Evolutionary conservation across 35 echinoderm and acorn worm species (phyloP), one percentile per base, ranked within the genome.

Genomic region (Patiria miniata): DNA sequence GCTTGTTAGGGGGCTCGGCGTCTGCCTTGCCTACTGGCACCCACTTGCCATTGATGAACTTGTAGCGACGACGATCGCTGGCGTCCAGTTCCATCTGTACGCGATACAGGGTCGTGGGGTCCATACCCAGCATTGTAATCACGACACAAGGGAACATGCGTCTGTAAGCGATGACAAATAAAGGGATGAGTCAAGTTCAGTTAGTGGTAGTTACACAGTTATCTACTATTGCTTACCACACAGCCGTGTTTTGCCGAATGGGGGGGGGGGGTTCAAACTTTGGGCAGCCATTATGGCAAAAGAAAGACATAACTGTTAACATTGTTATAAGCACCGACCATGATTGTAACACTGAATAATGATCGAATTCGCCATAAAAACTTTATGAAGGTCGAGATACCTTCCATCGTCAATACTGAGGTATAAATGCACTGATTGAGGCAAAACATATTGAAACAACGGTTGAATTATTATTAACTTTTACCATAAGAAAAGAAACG

Each of bases 31-130:
- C 87, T 1, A 93, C 88, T 0, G 95, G 68, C 8, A 94, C 42
- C 95, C 95, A 97, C 42, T 91, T 90, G 3, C 80, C 80, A 65
- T 94, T 97, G 39, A 97, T 91, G 51, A 97, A 97, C 58, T 97
- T 97, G 78, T 93, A 94, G n/a, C 95, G 84, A 6, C 69, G 55
- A 37, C 87, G 16, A 51, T 93, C 81, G 8, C 61, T 81, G 16
- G 86, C 54, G 19, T 51, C 51, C 33, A 93, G 88, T 19, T 83
- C 42, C 22, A 96, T 47, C 51, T 78, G 82, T n/a, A 96, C 78
- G 2, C 77, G 29, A 65, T 96, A 96, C 12, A 85, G 17, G 7
- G 82, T 84, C 7, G 76, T 17, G 3, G 90, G 81, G 36, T 96
- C 83, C 61, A 96, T 54, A 2, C 94, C 94, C 33, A 37, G 51